A percentile compares a stretch with the other conserved stretches of the same genome.
Evolutionary conservation across 2,797 vertebrate species (phyloP).

Genomic region (Enteromius unitaeniatus): DNA sequence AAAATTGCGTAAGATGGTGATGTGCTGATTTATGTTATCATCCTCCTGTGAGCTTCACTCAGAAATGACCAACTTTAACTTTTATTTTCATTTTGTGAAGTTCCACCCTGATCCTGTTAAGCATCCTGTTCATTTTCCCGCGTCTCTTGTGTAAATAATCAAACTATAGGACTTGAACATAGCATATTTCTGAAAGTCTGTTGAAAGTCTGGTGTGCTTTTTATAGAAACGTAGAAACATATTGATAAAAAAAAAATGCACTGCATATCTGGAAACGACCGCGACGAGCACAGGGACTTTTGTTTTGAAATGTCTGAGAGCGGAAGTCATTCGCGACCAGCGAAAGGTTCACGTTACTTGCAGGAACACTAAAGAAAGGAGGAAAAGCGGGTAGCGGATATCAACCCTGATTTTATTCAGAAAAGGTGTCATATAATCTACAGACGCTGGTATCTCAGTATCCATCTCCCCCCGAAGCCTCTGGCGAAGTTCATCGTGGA

Average conservation of each 20-base stretch:
- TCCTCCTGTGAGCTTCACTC: neutral
- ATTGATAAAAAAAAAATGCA: neutral
- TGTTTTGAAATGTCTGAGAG: slow-evolving; percentile 57
- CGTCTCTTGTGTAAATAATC: neutral
- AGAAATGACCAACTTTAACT: neutral
- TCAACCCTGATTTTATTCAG: slow-evolving; percentile 25
- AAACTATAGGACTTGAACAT: neutral
- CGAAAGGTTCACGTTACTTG: slow-evolving; percentile 61
- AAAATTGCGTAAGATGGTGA: neutral
- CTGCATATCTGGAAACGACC: neutral
- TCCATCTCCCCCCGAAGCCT: slow-evolving; percentile 10
- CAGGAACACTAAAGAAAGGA: slow-evolving; percentile 60
- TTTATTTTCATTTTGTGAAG: neutral
- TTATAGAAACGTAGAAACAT: neutral
- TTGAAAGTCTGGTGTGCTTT: neutral
- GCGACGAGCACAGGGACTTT: slow-evolving; percentile 15
- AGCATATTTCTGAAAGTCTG: neutral
- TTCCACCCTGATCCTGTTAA: neutral
- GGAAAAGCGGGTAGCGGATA: slow-evolving; percentile 47
- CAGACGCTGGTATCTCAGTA: neutral
- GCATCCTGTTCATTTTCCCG: neutral
- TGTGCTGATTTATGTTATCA: neutral
- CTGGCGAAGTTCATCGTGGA: slow-evolving; percentile 41
- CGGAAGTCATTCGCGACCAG: slow-evolving; percentile 54
- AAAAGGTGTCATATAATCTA: neutral